Percentiles rank a stretch among this genome's conserved stretches.
These are phyloP conservation scores for Spea bombifrons DNA, from an alignment of 2,113 vertebrate genomes.

Conservation along the genomic window DNA sequence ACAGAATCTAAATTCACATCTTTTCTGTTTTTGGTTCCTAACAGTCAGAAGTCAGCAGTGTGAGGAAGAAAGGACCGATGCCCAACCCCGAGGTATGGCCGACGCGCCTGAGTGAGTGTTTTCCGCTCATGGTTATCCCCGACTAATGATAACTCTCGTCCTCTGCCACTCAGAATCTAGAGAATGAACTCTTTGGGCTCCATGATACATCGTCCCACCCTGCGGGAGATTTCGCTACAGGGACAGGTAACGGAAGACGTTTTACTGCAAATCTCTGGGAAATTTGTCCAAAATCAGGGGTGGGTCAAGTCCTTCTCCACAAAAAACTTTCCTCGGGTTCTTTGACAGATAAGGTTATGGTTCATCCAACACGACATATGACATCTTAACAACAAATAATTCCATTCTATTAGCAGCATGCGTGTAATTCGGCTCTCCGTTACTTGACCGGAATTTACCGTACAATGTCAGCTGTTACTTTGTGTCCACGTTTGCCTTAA, in stretches of 20 bases:
- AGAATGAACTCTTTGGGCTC: conserved; percentile 82
- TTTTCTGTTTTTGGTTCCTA: background rate
- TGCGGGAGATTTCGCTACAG: conserved; percentile 48
- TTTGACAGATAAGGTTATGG: too few species aligned
- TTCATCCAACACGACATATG: too few species aligned
- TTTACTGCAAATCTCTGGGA: too few species aligned
- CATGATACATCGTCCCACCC: conserved; percentile 80
- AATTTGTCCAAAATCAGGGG: too few species aligned
- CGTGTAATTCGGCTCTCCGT: too few species aligned
- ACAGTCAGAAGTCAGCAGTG: conserved; percentile 62
- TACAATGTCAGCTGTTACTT: too few species aligned
- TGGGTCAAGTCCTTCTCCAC: too few species aligned
- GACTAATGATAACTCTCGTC: background rate
- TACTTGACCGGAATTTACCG: too few species aligned
- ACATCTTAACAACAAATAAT: too few species aligned
- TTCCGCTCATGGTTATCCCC: background rate
- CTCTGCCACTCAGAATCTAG: conserved; percentile 62
- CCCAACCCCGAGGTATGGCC: conserved; percentile 61
- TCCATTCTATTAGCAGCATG: too few species aligned
- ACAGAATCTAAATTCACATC: background rate
- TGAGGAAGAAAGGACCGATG: conserved; percentile 56
- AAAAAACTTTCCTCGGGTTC: too few species aligned
- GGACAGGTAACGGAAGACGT: conserved; percentile 7
- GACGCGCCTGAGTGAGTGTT: background rate
- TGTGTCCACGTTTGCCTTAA: too few species aligned